Base-by-base conservation (phyloP, 2,888 invertebrate species). In the Tinea semifulvella region DNA sequence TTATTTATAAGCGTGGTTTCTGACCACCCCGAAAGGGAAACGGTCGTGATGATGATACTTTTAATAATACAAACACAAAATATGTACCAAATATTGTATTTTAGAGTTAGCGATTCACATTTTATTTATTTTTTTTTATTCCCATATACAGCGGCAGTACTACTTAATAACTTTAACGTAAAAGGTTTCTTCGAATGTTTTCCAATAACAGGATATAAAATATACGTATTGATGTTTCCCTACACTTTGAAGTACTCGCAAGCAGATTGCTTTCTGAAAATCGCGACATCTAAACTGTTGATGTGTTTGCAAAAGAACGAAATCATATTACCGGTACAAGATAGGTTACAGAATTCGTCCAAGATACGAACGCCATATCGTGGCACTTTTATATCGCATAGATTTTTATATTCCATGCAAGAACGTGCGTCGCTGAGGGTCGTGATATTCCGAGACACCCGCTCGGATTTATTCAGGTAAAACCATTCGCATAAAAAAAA, bases 401-500 rank as follows among this genome's bases (percentile, higher is more conserved):
- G 31, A 31, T 31, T 31, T 31, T 31, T 31, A 31, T 31, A 31
- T 31, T 31, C 31, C 31, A 31, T 31, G 31, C 31, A 31, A 31
- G 31, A 31, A 31, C 36, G 36, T 36, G 17, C 13, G 36, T 31
- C 31, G 17, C 36, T 18, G 36, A 18, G 17, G 36, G 36, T 14
- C 14, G 40, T 40, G 20, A 40, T 40, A n/a, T 40, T 40, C 20
- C 13, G 11, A 6, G 31, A n/a, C 31, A n/a, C 31, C 7, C 20
- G 40, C 2, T 13, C 40, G 40, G 22, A 18, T 7, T 22, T 36
- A 22, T 40, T 22, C 40, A 40, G 40, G 40, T 40, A 22, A 40
- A 40, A 22, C 14, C 40, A 22, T 13, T 22, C 19, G 13, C 22
- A 40, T 22, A 40, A 40, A 40, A 40, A 40, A 13, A 18, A 3